Evolutionary conservation across 2,113 vertebrate genomes (phyloP).

Genomic region (Phoenicopterus ruber): DNA sequence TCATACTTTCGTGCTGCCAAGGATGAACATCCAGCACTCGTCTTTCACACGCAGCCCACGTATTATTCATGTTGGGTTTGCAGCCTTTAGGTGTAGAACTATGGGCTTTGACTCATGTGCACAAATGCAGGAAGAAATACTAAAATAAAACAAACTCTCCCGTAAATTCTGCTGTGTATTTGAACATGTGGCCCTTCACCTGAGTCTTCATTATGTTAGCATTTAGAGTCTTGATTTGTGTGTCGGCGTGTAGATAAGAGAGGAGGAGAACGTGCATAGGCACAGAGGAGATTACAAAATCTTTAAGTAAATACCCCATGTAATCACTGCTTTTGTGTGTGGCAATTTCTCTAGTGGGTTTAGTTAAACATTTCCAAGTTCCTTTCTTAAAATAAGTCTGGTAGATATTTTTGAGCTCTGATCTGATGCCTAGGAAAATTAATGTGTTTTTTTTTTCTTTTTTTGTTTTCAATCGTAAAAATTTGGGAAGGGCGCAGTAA

Average conservation of each 20-base stretch:
- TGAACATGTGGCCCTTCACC: neutral
- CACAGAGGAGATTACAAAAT: neutral
- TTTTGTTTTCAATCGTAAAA: neutral
- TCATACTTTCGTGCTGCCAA: rapidly evolving
- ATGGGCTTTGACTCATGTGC: neutral
- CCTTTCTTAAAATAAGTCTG: neutral
- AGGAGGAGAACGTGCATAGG: neutral
- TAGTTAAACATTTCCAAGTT: constrained; percentile 17
- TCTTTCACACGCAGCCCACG: rapidly evolving
- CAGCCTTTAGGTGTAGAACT: neutral
- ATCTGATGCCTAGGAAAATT: neutral
- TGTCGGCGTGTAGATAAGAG: neutral
- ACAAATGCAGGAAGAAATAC: neutral
- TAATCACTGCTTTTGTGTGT: neutral
- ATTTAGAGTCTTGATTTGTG: neutral
- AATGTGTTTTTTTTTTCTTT: neutral
- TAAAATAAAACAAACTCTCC: neutral
- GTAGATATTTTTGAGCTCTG: neutral
- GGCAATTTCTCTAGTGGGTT: neutral
- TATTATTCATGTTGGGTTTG: rapidly evolving
- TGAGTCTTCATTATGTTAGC: rapidly evolving
- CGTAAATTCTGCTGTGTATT: neutral
- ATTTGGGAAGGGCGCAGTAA: neutral
- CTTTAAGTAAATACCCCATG: neutral
- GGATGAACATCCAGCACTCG: neutral